phyloP scores from a whole-genome alignment of 92 coral and sea anemone genomes.

The Desmophyllum pertusum region DNA sequence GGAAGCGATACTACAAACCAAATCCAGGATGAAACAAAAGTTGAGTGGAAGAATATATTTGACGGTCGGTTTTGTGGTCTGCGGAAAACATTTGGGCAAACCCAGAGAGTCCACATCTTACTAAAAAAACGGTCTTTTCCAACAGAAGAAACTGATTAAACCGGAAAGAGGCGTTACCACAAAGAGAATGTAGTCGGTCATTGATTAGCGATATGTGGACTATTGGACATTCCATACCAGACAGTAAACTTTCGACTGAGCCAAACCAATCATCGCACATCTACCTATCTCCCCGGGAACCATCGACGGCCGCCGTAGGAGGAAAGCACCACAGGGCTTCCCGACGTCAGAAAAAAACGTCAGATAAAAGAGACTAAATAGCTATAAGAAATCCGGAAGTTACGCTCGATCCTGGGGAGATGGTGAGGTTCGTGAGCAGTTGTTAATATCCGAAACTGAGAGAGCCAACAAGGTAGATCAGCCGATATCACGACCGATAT shows the following conservation, averaged over 20 bases:
- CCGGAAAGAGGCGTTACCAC: background rate
- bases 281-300: background rate
- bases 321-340: background rate
- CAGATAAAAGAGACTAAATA: background rate
- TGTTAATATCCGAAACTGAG: background rate
- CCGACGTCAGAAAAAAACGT: background rate
- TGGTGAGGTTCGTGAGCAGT: background rate
- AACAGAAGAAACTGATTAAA: background rate
- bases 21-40: background rate
- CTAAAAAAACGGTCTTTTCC: background rate
- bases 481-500: too few species aligned
- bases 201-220: background rate
- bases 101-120: background rate
- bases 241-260: background rate
- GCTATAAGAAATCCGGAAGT: too few species aligned
- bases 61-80: constrained; percentile 51
- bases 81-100: constrained; percentile 44
- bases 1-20: constrained; percentile 20
- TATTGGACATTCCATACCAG: background rate
- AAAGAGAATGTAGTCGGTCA: background rate
- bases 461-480: background rate
- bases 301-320: background rate
- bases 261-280: background rate
- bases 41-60: constrained; percentile 14
- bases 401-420: background rate